These are phyloP conservation scores for Stomorhina lunata DNA, from an alignment of 2,888 invertebrate species.

Conservation along the genomic window DNA sequence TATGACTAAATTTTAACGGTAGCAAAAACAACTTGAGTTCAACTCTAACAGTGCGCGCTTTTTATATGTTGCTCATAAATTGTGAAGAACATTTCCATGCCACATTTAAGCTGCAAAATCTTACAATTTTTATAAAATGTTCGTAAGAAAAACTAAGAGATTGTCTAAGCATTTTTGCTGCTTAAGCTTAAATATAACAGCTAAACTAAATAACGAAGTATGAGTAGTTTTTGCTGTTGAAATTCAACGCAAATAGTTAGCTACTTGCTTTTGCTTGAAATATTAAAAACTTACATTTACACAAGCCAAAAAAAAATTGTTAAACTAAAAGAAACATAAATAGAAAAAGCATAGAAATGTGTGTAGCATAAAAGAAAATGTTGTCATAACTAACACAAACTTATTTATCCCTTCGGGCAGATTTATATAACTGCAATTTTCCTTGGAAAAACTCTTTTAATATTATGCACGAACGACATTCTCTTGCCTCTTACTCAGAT, in stretches of 20 bases:
- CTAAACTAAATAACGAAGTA: slow-evolving; percentile 30
- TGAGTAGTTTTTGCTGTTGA: not conserved
- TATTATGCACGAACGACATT: slow-evolving; percentile 2
- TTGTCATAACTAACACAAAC: slow-evolving; percentile 75
- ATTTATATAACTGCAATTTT: slow-evolving; percentile 72
- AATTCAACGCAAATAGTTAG: not conserved
- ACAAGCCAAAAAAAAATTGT: slow-evolving; percentile 20
- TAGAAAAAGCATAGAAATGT: not conserved
- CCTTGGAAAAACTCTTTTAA: slow-evolving; percentile 34
- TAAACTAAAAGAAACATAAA: not conserved
- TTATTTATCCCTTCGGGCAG: slow-evolving; percentile 74
- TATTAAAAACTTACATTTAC: slow-evolving; percentile 35
- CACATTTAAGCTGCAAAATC: slow-evolving; percentile 25
- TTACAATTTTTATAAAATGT: not conserved
- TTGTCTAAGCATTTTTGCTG: not conserved
- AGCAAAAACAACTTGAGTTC: not conserved
- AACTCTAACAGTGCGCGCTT: not conserved
- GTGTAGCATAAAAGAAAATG: not conserved
- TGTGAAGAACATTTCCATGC: slow-evolving; percentile 34
- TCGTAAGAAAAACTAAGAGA: not conserved
- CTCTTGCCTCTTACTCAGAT: not conserved
- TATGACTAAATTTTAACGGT: slow-evolving; percentile 45
- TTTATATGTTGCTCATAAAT: slow-evolving; percentile 37
- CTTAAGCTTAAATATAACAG: not conserved
- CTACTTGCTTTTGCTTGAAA: not conserved